Conservation (phyloP, 2,888 invertebrate species). For the Himalopsyche japonica region DNA sequence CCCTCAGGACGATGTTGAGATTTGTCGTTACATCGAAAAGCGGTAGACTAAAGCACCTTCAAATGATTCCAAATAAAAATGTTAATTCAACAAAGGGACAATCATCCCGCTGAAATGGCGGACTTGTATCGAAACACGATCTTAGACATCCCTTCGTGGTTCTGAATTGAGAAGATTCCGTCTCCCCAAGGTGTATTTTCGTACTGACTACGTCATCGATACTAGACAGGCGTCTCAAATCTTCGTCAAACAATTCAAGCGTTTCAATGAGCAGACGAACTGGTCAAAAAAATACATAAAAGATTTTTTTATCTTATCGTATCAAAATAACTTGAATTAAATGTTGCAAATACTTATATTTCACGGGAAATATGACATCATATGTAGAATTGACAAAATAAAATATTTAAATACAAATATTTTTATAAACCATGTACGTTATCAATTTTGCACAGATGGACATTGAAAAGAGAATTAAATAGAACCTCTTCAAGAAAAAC, state of each 20-base stretch:
- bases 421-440: too few species aligned
- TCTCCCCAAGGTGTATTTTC: background rate
- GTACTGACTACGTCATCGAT: background rate
- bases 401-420: too few species aligned
- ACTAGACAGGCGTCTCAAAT: background rate
- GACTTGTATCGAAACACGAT: constrained; percentile 36
- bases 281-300: too few species aligned
- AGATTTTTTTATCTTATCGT: too few species aligned
- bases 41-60: constrained; percentile 7
- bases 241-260: background rate
- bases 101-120: constrained; percentile 46
- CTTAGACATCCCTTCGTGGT: background rate
- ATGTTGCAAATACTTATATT: too few species aligned
- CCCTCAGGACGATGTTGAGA: background rate
- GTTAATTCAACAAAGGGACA: constrained; percentile 42
- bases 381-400: too few species aligned
- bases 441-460: too few species aligned
- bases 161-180: constrained; percentile 6
- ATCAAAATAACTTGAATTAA: too few species aligned
- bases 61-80: constrained; percentile 40
- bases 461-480: too few species aligned
- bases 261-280: background rate
- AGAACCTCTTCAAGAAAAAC: too few species aligned
- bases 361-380: too few species aligned
- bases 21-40: background rate